Evolutionary conservation across 2,797 vertebrate genomes (phyloP), one percentile per base, ranked within the genome.

Genomic region (Gouania willdenowi): DNA sequence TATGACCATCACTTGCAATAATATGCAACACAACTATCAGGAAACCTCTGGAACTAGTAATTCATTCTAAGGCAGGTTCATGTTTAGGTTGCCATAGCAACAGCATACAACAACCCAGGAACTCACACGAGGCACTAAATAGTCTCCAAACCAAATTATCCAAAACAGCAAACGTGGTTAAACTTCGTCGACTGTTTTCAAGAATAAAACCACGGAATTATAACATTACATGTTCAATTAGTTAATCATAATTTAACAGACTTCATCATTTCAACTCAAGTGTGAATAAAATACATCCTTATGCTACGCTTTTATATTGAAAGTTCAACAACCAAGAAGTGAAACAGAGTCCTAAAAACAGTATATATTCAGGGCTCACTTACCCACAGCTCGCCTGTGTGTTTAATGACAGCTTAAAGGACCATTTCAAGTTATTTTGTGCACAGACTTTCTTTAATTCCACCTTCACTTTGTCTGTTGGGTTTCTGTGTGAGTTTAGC

Each of bases 401-500:
- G 27, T 39, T 36, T 22, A 15, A 22, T 23, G 9, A 5, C 7
- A 22, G 43, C 42, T 5, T 61, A 19, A 25, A 16, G 38, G n/a
- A 14, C 29, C 20, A 6, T 40, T 36, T 8, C 30, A 24, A 33
- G 9, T 13, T 13, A 19, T 33, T 44, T 38, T 66, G 2, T 41
- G 39, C 46, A 60, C 11, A 31, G 30, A 26, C 23, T 12, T 13
- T 28, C 32, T 56, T 52, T 70, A 30, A 75, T 48, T 77, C 82
- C 75, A n/a, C 67, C 65, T 56, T 11, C 35, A 34, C 14, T 50
- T 61, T 64, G 75, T 82, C 63, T 71, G 71, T 68, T 66, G 24
- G 47, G 66, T 77, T 85, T 79, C 75, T 63, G 71, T 66, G 12
- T 49, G 48, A 62, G 42, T 36, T 71, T 50, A 51, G 31, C 48